These are phyloP conservation scores for Triplophysa dalaica DNA, from an alignment of 2,113 vertebrate species.

Conservation along the genomic window DNA sequence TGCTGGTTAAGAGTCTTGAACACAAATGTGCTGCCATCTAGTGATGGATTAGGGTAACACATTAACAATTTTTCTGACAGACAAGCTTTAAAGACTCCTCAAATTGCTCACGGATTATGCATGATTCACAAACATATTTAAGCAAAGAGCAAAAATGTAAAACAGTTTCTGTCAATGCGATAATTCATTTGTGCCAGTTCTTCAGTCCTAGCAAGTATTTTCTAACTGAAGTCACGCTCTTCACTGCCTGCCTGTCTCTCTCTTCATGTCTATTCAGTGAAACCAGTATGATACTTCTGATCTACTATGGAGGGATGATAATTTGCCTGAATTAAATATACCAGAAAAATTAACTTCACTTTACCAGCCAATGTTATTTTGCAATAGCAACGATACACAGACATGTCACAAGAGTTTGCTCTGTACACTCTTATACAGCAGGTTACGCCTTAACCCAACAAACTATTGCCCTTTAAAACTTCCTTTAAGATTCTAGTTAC, in stretches of 20 bases:
- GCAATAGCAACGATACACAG: background rate
- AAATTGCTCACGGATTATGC: background rate
- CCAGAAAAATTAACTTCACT: no score
- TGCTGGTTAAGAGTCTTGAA: background rate
- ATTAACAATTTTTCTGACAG: background rate
- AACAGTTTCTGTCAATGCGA: background rate
- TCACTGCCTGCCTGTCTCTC: background rate
- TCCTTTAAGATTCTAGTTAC: background rate
- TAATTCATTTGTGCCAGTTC: background rate
- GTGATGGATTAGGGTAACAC: background rate
- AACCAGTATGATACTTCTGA: background rate
- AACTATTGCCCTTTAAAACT: background rate
- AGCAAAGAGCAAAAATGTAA: background rate
- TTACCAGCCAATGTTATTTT: background rate
- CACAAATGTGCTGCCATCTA: constrained; percentile 2
- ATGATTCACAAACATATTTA: background rate
- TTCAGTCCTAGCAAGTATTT: background rate
- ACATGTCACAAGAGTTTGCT: constrained; percentile 20
- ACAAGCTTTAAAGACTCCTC: background rate
- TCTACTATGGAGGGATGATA: background rate
- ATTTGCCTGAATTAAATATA: background rate
- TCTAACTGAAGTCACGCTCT: background rate
- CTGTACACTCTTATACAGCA: constrained; percentile 17
- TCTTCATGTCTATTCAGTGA: background rate
- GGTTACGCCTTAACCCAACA: constrained; percentile 27